phyloP scores from a whole-genome alignment of 2,113 vertebrate genomes.

The Amblyopsis rosae region DNA sequence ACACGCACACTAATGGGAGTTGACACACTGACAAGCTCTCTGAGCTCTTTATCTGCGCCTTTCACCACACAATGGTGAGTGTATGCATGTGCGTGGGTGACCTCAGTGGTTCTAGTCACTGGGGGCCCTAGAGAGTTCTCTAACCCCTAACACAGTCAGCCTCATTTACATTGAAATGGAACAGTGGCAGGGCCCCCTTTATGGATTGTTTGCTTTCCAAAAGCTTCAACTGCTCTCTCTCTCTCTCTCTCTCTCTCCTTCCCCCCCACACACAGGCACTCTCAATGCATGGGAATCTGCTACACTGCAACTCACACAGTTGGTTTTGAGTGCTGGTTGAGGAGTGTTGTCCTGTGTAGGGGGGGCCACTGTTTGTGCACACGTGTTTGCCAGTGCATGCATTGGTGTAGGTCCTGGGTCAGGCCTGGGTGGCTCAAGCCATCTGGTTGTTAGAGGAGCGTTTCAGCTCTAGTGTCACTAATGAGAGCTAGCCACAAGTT shows the following conservation, averaged over 20 bases:
- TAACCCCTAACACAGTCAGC: slow-evolving; percentile 79
- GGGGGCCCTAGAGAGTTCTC: slow-evolving; percentile 75
- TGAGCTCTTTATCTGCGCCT: slow-evolving; percentile 79
- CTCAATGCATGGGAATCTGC: slow-evolving; percentile 62
- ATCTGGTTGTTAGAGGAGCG: slow-evolving; percentile 61
- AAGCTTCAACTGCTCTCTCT: slow-evolving; percentile 59
- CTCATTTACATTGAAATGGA: slow-evolving; percentile 83
- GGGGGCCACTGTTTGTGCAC: slow-evolving; percentile 19
- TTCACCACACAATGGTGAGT: slow-evolving; percentile 46
- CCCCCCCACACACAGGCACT: slow-evolving; percentile 30
- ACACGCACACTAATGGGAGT: slow-evolving; percentile 74
- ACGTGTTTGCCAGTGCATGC: slow-evolving; percentile 34
- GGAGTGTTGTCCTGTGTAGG: slow-evolving; percentile 47
- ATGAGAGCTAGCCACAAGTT: slow-evolving; percentile 39
- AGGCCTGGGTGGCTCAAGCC: slow-evolving; percentile 50
- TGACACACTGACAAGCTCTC: slow-evolving; percentile 79
- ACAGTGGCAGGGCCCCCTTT: slow-evolving; percentile 76
- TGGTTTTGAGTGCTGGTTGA: slow-evolving; percentile 48
- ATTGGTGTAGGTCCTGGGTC: slow-evolving; percentile 24
- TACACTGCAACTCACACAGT: slow-evolving; percentile 54
- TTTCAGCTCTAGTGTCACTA: slow-evolving; percentile 45
- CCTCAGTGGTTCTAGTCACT: slow-evolving; percentile 63
- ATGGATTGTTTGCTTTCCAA: slow-evolving; percentile 77
- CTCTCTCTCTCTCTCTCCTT: slow-evolving; percentile 37
- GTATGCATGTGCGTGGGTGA: slow-evolving; percentile 39